Conservation (phyloP, 1,140 invertebrate genomes). For the Agrilus planipennis region DNA sequence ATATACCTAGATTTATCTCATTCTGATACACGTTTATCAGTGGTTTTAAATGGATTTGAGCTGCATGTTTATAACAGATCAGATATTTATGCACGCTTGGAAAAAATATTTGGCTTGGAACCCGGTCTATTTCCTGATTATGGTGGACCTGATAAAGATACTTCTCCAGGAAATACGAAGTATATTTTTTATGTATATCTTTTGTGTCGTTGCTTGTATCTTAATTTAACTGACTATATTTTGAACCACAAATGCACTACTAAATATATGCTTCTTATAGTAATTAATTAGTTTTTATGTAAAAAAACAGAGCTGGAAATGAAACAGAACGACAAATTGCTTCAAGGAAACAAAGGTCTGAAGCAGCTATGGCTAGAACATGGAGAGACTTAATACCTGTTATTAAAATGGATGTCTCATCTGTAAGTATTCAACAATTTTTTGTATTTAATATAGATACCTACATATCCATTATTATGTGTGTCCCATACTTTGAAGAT, state of each 20-base stretch:
- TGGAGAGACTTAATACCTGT: slow-evolving; percentile 96
- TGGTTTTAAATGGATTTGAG: slow-evolving; percentile 93
- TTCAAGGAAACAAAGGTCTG: slow-evolving; percentile 54
- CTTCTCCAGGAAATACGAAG: slow-evolving; percentile 32
- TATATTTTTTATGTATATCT: neutral
- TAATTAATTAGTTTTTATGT: neutral
- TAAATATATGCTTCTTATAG: too few relatives aligned
- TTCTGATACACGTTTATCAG: slow-evolving; percentile 84
- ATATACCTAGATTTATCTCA: slow-evolving; percentile 77
- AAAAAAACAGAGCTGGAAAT: slow-evolving; percentile 4
- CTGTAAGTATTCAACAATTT: slow-evolving; percentile 40
- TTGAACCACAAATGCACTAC: too few relatives aligned
- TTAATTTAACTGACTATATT: too few relatives aligned
- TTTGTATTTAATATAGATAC: too few relatives aligned
- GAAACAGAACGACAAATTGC: too few relatives aligned
- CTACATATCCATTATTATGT: too few relatives aligned
- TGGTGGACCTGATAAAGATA: slow-evolving; percentile 40
- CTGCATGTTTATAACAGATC: slow-evolving; percentile 93
- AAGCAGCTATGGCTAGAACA: slow-evolving; percentile 66
- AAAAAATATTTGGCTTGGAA: slow-evolving; percentile 80
- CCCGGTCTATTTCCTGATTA: slow-evolving; percentile 56
- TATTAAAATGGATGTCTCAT: slow-evolving; percentile 87
- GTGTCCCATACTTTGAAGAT: too few relatives aligned
- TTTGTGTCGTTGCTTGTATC: neutral
- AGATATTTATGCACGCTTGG: slow-evolving; percentile 74